phyloP scores from a whole-genome alignment of 2,113 vertebrate species.

The Aviceda subcristata region DNA sequence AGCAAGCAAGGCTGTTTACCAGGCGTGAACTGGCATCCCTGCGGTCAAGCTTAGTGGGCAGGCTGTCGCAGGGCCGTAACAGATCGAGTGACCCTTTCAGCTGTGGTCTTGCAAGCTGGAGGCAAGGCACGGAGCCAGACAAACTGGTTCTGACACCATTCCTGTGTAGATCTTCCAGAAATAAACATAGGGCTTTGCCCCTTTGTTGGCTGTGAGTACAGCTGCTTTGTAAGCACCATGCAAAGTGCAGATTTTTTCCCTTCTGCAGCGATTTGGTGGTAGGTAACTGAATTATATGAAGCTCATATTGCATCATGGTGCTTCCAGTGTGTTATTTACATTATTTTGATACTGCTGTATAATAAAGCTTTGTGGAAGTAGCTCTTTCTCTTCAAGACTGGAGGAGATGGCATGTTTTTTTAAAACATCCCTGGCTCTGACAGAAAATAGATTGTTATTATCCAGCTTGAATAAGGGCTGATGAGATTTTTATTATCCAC shows the following conservation, averaged over 20 bases:
- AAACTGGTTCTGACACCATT: background rate
- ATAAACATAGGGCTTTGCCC: background rate
- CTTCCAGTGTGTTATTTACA: background rate
- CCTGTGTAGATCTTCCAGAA: background rate
- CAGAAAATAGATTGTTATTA: conserved; percentile 1
- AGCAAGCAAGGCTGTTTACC: background rate
- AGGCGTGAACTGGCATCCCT: background rate
- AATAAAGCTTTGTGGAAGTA: conserved; percentile 9
- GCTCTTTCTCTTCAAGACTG: background rate
- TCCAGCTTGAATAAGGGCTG: background rate
- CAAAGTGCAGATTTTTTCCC: background rate
- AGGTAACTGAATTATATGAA: background rate
- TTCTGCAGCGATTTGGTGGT: background rate
- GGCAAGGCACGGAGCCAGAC: background rate
- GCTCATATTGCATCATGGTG: background rate
- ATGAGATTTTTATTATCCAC: conserved; percentile 13
- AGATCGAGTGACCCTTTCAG: background rate
- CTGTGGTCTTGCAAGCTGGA: background rate
- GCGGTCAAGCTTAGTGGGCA: background rate
- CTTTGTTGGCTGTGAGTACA: background rate
- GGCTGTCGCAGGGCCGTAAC: accelerated
- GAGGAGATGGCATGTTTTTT: background rate
- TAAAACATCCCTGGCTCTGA: background rate
- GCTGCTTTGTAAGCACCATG: background rate
- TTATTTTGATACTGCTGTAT: background rate